A percentile compares a stretch with the other conserved stretches of the same genome.
phyloP scores from a whole-genome alignment of 2,888 invertebrate genomes.

The Mellilla xanthometata region DNA sequence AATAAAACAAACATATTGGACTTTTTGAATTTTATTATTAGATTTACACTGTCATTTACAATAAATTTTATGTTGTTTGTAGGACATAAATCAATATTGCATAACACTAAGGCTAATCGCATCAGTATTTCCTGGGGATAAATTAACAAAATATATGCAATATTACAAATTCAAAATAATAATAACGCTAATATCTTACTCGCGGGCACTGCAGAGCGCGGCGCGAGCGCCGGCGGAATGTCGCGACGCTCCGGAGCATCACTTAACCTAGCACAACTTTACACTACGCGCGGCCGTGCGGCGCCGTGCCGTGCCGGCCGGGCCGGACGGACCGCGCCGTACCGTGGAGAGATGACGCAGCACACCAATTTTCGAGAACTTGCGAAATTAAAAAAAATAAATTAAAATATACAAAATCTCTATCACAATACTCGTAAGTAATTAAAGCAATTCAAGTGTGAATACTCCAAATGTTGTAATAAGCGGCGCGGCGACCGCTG shows the following conservation, averaged over 20 bases:
- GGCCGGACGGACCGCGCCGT: too few relatives aligned
- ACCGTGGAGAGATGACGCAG: slow-evolving; percentile 71
- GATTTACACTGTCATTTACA: slow-evolving; percentile 83
- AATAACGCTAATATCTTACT: slow-evolving; percentile 82
- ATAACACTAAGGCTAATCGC: slow-evolving; percentile 83
- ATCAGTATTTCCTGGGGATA: slow-evolving; percentile 80
- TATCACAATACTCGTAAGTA: slow-evolving; percentile 83
- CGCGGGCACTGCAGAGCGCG: slow-evolving; percentile 61
- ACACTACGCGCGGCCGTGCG: slow-evolving; percentile 48
- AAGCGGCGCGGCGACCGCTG: slow-evolving; percentile 25
- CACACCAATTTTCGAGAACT: slow-evolving; percentile 71
- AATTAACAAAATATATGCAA: slow-evolving; percentile 82
- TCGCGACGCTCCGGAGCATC: slow-evolving; percentile 48
- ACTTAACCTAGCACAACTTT: slow-evolving; percentile 73
- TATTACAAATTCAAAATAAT: slow-evolving; percentile 79
- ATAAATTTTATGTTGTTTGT: slow-evolving; percentile 82
- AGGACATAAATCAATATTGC: slow-evolving; percentile 82
- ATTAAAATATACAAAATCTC: slow-evolving; percentile 83
- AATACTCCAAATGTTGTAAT: slow-evolving; percentile 79
- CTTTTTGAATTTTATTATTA: slow-evolving; percentile 83
- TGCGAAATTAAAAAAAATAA: slow-evolving; percentile 81
- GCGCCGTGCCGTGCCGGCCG: slow-evolving; percentile 32
- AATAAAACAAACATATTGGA: slow-evolving; percentile 68
- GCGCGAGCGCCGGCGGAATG: slow-evolving; percentile 54
- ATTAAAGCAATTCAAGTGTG: slow-evolving; percentile 82